Base-by-base conservation (phyloP, 2,113 vertebrate genomes). In the Hippoglossus stenolepis region DNA sequence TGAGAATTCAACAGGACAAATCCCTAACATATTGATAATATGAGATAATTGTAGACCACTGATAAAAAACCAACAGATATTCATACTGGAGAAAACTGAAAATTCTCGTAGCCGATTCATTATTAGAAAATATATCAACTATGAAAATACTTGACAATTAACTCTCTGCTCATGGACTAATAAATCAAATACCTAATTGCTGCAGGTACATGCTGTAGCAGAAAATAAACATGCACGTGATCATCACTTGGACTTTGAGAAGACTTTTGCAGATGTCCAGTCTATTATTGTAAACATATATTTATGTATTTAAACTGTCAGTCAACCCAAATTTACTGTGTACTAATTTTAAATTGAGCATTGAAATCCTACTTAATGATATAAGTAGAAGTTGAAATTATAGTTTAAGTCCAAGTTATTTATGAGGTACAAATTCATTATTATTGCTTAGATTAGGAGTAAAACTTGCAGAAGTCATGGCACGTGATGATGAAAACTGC, bases 361-460 rank as follows among this genome's bases (percentile, higher is more conserved):
- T 69, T 13, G 5, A 70, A n/a, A 35, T 51, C 21, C 4, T 15
- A 23, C 12, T 31, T 15, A 7, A 15, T 11, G 9, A 9, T 2
- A 21, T 62, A 62, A 72, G 79, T 68, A 0, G 17, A 57, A 12
- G 40, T 13, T 3, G 40, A 68, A 77, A 10, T 0, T 3, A 68
- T 60, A 11, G 2, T 70, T 79, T 31, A 31, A 31, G 31, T 31
- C 31, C 6, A 31, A 13, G 47, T 43, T 58, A 28, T 74, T 66
- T 63, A 63, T 58, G 43, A 85, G 61, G 75, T 85, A 65, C 59
- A 56, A 31, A 81, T 70, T 57, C 11, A 17, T 7, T 65, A 65
- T 70, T 89, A 89, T 90, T 90, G 80, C 82, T 86, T 74, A 23
- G 43, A 81, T 20, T 77, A 60, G 45, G 45, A 75, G 67, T 47